Conservation (phyloP, 2,888 invertebrate genomes). For the Melipona beecheii region DNA sequence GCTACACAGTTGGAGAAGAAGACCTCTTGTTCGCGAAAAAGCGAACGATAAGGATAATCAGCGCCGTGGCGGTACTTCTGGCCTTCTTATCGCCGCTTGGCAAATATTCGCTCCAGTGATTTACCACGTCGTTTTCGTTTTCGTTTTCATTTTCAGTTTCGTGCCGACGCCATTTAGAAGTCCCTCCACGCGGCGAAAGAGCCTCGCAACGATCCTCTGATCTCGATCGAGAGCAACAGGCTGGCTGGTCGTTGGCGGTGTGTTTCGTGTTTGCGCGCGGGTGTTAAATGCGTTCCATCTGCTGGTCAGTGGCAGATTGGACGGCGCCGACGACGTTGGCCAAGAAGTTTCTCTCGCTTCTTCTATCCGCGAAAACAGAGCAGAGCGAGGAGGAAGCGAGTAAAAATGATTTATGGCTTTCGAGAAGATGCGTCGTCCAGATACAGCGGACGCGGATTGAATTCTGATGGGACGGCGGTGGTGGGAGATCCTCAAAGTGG, state of each 20-base stretch:
- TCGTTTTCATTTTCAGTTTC: conserved; percentile 7
- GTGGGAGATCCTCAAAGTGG: neutral
- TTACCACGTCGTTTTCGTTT: conserved; percentile 43
- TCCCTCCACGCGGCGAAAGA: conserved; percentile 18
- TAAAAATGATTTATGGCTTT: conserved; percentile 66
- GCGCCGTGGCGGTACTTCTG: conserved; percentile 5
- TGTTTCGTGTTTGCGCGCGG: conserved; percentile 35
- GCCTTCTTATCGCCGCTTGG: conserved; percentile 41
- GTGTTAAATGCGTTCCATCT: conserved; percentile 66
- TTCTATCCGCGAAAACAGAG: conserved; percentile 52
- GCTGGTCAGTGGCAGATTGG: conserved; percentile 51
- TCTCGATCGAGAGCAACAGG: conserved; percentile 52
- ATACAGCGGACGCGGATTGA: conserved; percentile 33
- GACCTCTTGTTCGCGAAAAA: too few species aligned
- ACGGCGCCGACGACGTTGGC: conserved; percentile 15
- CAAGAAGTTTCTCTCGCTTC: too few species aligned
- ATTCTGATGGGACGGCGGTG: conserved; percentile 55
- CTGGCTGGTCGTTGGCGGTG: conserved; percentile 11
- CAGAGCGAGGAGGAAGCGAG: conserved; percentile 52
- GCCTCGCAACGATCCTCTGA: conserved; percentile 49
- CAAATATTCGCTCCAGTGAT: conserved; percentile 47
- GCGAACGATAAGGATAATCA: conserved; percentile 41
- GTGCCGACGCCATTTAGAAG: conserved; percentile 37
- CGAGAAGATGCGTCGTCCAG: conserved; percentile 19
- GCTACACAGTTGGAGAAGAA: too few species aligned